These are phyloP conservation scores for Trematomus bernacchii DNA, from an alignment of 2,797 vertebrate genomes.

Conservation along the genomic window DNA sequence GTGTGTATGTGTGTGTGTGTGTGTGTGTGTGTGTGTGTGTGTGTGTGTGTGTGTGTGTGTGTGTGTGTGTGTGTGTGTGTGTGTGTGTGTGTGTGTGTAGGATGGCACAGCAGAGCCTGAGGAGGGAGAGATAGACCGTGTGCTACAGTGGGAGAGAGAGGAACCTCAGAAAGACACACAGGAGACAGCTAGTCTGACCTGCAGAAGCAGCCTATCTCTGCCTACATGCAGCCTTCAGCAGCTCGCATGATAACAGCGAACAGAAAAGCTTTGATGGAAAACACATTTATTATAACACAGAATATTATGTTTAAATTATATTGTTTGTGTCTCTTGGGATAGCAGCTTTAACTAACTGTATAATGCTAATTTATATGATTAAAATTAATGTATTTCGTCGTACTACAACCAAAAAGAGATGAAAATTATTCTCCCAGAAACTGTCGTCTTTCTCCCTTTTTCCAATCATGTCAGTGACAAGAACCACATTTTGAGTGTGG, in stretches of 20 bases:
- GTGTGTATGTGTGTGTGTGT: slow-evolving; percentile 34
- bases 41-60: slow-evolving; percentile 49
- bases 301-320: slow-evolving; percentile 13
- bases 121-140: slow-evolving; percentile 46
- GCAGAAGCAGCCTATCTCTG: slow-evolving; percentile 67
- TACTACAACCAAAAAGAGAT: slow-evolving; percentile 1
- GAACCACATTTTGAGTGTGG: slow-evolving; percentile 72
- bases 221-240: slow-evolving; percentile 38
- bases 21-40: slow-evolving; percentile 34
- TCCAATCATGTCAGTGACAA: slow-evolving; percentile 63
- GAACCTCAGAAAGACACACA: slow-evolving; percentile 65
- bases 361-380: slow-evolving; percentile 30
- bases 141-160: slow-evolving; percentile 29
- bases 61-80: slow-evolving; percentile 34
- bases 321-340: neutral
- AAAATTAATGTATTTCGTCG: slow-evolving; percentile 10
- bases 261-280: slow-evolving; percentile 19
- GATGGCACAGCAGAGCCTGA: slow-evolving; percentile 72
- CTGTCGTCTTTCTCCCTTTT: slow-evolving; percentile 55
- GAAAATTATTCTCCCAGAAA: slow-evolving; percentile 3
- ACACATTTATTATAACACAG: slow-evolving; percentile 9
- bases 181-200: slow-evolving; percentile 72
- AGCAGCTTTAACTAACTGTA: slow-evolving; percentile 6
- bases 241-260: slow-evolving; percentile 13
- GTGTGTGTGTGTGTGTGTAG: slow-evolving; percentile 64